phyloP scores from a whole-genome alignment of 2,888 invertebrate species.

The Diarsia dahlii region DNA sequence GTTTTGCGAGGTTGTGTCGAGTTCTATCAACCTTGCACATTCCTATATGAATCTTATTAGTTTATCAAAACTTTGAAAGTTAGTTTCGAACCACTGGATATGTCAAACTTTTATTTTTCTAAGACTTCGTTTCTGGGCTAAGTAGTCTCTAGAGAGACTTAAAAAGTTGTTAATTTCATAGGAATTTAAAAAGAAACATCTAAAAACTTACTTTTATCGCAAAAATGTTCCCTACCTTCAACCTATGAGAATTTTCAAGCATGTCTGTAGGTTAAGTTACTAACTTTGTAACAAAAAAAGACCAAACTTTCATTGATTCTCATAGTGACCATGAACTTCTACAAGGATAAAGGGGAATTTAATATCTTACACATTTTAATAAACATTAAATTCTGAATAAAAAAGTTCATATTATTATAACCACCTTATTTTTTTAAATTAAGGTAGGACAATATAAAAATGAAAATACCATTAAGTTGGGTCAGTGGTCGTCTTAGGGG shows the following conservation, averaged over 20 bases:
- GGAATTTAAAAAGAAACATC: not conserved
- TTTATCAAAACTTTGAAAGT: constrained; percentile 60
- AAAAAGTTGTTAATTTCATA: not conserved
- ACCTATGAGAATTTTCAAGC: constrained; percentile 13
- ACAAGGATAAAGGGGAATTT: not conserved
- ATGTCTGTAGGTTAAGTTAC: constrained; percentile 44
- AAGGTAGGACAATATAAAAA: not conserved
- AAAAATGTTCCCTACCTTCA: constrained; percentile 43
- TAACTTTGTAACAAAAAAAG: constrained; percentile 14
- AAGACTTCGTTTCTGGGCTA: not conserved
- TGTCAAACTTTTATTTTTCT: constrained; percentile 40
- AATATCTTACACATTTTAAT: not conserved
- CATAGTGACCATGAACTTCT: constrained; percentile 25
- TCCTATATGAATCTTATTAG: constrained; percentile 74
- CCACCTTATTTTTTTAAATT: not conserved
- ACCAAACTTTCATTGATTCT: constrained; percentile 9
- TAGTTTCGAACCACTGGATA: constrained; percentile 36
- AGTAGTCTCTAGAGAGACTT: not conserved
- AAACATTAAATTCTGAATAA: not conserved
- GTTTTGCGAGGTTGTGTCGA: constrained; percentile 41
- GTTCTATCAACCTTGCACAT: constrained; percentile 49
- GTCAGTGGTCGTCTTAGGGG: too few relatives aligned
- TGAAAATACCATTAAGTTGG: not conserved
- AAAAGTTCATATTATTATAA: not conserved
- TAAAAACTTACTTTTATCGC: not conserved